Evolutionary conservation across 2,888 invertebrate species (phyloP), one percentile per base, ranked within the genome.

Genomic region (Himalopsyche anomala): DNA sequence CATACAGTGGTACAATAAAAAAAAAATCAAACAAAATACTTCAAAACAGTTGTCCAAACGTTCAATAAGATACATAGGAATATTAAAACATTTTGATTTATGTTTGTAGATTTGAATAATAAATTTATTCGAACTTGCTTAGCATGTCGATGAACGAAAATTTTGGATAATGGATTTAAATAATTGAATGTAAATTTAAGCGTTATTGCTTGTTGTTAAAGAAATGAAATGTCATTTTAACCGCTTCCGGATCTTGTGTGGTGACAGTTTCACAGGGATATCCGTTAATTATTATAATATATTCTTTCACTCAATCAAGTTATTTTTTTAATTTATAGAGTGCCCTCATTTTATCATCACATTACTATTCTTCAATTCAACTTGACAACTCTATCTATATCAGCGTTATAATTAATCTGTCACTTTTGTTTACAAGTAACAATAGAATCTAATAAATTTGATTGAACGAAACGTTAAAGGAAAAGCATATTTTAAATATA

Each of bases 1-100:
- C 19, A 62, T 19, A 19, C 62, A 4, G 4, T 19, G 2, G 8
- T 62, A n/a, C 62, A 19, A 19, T 19, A 19, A 19, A 19, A 62
- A 19, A 62, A n/a, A 6, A 19, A 51, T 8, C 62, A 62, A 62
- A 28, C 9, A 28, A n/a, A 62, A 19, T 51, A 19, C 19, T 62
- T 19, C 62, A 62, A 62, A 62, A 62, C 62, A 62, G 19, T 62
- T 62, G 62, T 62, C 62, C 62, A 62, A 62, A 62, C 8, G 19
- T 62, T 62, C 6, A 28, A n/a, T 19, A 6, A 11, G 62, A 62
- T 2, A 62, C 19, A 1, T 19, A 62, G 19, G 19, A 62, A 28
- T 28, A 62, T n/a, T 19, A 62, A 62, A 62, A 19, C 19, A 11
- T 9, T 19, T 19, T 62, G 62, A 62, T 62, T 62, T 62, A 62